phyloP scores from a whole-genome alignment of 2,797 vertebrate species.

The Acanthurus leucopareius region DNA sequence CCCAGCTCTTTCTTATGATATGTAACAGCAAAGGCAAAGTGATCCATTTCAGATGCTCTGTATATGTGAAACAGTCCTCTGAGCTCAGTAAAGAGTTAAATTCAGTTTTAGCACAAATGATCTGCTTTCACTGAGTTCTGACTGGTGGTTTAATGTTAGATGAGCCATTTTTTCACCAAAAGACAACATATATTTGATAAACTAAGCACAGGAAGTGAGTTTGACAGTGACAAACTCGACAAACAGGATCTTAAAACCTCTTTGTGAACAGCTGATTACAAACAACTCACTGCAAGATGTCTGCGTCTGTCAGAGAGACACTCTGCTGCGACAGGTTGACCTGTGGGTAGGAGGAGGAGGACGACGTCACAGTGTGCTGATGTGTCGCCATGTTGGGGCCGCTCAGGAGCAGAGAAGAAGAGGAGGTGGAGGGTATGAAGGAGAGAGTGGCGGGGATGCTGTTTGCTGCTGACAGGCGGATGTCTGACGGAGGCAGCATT shows the following conservation, averaged over 20 bases:
- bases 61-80: no score
- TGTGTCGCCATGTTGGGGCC: constrained; percentile 31
- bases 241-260: background rate
- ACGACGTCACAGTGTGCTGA: constrained; percentile 56
- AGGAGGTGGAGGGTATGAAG: constrained; percentile 45
- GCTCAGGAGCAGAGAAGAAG: constrained; percentile 40
- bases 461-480: constrained; percentile 35
- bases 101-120: background rate
- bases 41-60: background rate
- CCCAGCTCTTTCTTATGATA: no score
- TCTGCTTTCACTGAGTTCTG: background rate
- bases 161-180: no score
- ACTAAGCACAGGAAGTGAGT: no score
- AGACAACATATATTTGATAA: no score
- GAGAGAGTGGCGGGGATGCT: constrained; percentile 32
- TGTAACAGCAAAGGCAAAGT: background rate
- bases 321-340: constrained; percentile 49
- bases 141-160: background rate
- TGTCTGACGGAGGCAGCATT: constrained; percentile 21
- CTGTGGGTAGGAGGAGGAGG: constrained; percentile 29
- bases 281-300: constrained; percentile 34
- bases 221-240: background rate
- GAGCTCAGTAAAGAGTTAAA: constrained; percentile 4
- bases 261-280: background rate
- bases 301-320: constrained; percentile 46